Percentiles rank a stretch among this genome's conserved stretches.
Conservation (phyloP, 2,797 vertebrate genomes). For the Sitta carolinensis region DNA sequence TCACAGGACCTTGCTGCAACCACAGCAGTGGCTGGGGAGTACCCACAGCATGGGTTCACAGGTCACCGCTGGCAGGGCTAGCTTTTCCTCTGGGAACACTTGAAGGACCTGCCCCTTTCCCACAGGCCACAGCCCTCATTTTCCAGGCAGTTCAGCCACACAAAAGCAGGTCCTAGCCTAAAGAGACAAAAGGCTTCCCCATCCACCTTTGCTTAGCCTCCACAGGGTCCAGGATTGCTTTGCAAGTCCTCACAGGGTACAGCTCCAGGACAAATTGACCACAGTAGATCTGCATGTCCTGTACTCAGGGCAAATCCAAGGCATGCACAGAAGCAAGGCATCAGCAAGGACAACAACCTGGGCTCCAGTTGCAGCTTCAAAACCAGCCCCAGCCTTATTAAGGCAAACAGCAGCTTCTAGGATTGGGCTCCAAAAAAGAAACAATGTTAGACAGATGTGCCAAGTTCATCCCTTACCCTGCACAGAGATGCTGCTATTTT, state of each 20-base stretch:
- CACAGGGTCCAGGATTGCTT: neutral
- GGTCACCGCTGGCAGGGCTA: neutral
- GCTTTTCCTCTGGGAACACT: neutral
- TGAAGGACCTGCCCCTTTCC: neutral
- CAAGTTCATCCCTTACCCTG: constrained; percentile 54
- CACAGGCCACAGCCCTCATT: neutral
- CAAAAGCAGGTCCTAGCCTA: neutral
- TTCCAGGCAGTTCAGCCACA: neutral
- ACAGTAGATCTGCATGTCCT: neutral
- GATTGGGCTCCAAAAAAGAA: neutral
- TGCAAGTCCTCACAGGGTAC: neutral
- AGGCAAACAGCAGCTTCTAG: constrained; percentile 51
- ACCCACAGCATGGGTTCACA: neutral
- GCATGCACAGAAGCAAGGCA: neutral
- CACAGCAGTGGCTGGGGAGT: neutral
- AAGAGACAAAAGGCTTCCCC: neutral
- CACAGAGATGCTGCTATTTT: constrained; percentile 59
- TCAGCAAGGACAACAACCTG: neutral
- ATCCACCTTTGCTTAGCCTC: neutral
- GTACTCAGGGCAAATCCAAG: neutral
- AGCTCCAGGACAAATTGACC: neutral
- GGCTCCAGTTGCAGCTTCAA: neutral
- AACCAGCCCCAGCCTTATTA: constrained; percentile 41
- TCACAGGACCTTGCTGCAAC: constrained; percentile 5
- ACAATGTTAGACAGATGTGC: constrained; percentile 49